A percentile compares a stretch with the other conserved stretches of the same genome.
These are phyloP conservation scores for Carcharodon carcharias DNA, from an alignment of 2,797 vertebrate genomes.

Conservation along the genomic window DNA sequence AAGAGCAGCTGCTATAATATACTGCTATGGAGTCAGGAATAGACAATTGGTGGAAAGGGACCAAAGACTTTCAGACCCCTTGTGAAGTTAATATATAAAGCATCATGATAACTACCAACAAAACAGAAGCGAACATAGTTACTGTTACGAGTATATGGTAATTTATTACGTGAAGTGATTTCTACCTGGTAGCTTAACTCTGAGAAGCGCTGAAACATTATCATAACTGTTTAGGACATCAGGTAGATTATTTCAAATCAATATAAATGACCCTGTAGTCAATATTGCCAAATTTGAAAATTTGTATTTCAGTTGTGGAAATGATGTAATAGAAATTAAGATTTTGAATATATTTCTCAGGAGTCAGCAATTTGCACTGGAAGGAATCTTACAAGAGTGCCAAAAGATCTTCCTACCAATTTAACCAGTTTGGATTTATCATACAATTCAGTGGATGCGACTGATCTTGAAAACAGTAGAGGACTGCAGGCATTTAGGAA, in stretches of 20 bases:
- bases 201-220: background rate
- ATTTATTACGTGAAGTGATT: background rate
- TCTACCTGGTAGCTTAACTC: background rate
- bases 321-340: background rate
- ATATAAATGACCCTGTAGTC: too few species aligned
- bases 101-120: background rate
- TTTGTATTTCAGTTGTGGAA: background rate
- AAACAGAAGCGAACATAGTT: background rate
- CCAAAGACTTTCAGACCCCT: background rate
- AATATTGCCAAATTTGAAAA: too few species aligned
- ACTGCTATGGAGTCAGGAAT: background rate
- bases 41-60: background rate
- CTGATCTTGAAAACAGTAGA: conserved; percentile 52
- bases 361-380: conserved; percentile 51
- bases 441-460: conserved; percentile 52
- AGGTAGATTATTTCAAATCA: background rate
- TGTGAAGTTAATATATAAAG: background rate
- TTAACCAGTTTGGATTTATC: conserved; percentile 56
- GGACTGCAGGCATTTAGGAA: conserved; percentile 50
- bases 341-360: conserved; percentile 43
- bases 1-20: background rate
- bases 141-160: background rate
- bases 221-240: background rate
- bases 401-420: conserved; percentile 50
- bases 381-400: conserved; percentile 50